A percentile compares a stretch with the other conserved stretches of the same genome.
phyloP scores from a whole-genome alignment of 2,113 vertebrate species.

The Equus przewalskii region DNA sequence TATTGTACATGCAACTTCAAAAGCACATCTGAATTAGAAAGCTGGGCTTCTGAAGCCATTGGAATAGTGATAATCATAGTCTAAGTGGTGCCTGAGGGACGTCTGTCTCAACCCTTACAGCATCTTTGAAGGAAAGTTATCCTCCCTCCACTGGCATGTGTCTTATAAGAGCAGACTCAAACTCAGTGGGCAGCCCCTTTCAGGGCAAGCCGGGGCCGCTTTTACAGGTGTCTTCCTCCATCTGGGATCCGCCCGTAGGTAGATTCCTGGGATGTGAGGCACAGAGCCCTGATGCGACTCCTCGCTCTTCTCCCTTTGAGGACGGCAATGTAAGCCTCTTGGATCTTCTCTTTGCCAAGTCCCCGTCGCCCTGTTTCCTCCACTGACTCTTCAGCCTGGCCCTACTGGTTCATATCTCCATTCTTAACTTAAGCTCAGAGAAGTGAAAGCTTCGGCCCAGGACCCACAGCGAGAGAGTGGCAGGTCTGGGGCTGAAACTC shows the following conservation, averaged over 20 bases:
- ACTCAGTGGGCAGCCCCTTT: neutral
- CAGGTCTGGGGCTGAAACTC: neutral
- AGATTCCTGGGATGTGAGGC: accelerated
- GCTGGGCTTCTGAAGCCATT: neutral
- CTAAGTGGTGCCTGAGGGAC: accelerated
- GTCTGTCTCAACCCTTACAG: accelerated
- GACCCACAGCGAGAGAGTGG: accelerated
- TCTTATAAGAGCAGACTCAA: neutral
- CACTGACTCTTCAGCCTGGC: too few relatives aligned
- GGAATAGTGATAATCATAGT: accelerated
- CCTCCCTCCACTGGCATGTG: too few relatives aligned
- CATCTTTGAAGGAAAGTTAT: neutral
- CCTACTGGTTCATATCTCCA: accelerated
- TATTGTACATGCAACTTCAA: accelerated
- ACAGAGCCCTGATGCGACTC: accelerated
- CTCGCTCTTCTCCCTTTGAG: accelerated
- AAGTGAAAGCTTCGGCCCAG: neutral
- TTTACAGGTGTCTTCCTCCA: accelerated
- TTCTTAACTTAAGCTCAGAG: neutral
- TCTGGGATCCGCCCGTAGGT: accelerated
- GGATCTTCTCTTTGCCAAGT: neutral
- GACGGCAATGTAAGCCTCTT: accelerated
- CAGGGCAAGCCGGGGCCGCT: accelerated
- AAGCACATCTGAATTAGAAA: neutral
- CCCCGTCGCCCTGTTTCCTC: neutral